A percentile compares a stretch with the other conserved stretches of the same genome.
Conservation (phyloP, 2,797 vertebrate genomes). For the Sebastolobus altivelis region DNA sequence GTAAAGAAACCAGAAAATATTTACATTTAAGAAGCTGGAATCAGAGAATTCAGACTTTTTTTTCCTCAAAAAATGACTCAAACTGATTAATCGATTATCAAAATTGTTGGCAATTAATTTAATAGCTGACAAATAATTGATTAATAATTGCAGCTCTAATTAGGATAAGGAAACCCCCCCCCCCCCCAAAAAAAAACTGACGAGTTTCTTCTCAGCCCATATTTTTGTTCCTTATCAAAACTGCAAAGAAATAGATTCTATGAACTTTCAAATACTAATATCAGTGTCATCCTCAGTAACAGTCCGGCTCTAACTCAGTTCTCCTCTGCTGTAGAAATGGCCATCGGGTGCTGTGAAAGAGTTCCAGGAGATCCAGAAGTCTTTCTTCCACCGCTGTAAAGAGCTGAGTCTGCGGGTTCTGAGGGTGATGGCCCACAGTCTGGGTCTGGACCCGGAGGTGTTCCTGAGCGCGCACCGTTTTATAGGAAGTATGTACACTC, state of each 20-base stretch:
- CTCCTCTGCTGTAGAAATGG: constrained; percentile 74
- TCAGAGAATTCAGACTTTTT: too few species aligned
- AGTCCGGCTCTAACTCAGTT: too few species aligned
- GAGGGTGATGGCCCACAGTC: constrained; percentile 77
- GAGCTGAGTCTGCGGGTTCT: constrained; percentile 81
- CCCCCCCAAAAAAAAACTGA: too few species aligned
- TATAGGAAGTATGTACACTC: constrained; percentile 75
- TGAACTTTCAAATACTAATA: not conserved
- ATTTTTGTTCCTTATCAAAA: not conserved
- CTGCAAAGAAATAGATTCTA: not conserved
- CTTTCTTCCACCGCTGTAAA: constrained; percentile 79
- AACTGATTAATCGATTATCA: too few species aligned
- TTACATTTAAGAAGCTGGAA: too few species aligned
- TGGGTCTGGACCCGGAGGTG: constrained; percentile 74
- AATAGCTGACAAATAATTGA: too few species aligned
- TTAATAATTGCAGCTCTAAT: too few species aligned
- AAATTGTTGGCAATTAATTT: too few species aligned
- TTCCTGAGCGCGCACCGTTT: constrained; percentile 74
- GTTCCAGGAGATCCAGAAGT: constrained; percentile 67
- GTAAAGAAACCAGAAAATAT: too few species aligned
- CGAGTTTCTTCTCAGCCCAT: not conserved
- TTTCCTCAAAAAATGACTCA: too few species aligned
- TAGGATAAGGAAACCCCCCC: too few species aligned
- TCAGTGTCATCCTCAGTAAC: not conserved
- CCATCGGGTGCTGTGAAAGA: constrained; percentile 51